Base-by-base conservation (phyloP, 2,888 invertebrate species). In the Erannis defoliaria region DNA sequence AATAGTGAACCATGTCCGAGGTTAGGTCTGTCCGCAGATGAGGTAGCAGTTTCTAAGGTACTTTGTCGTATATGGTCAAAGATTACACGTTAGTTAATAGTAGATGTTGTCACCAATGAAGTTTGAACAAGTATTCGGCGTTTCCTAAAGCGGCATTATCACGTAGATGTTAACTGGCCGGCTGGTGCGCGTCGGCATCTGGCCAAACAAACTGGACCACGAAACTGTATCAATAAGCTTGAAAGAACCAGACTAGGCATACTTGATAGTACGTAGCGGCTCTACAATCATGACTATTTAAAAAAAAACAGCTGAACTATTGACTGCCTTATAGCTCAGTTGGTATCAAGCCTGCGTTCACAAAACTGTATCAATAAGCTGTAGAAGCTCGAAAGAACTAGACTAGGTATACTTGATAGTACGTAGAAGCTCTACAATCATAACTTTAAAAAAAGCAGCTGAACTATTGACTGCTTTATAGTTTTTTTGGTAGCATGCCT, bases 101-200 rank as follows among this genome's bases (percentile, higher is more conserved):
- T 14, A n/a, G 65, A 53, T 66, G 43, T 70, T 89, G 89, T 89
- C 90, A 88, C 81, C 84, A 76, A 72, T 61, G 61, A 79, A 77
- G 77, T 73, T 76, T 75, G 66, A 74, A 75, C 78, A 73, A 81
- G 81, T 87, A 82, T 88, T 90, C 88, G 89, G 89, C 85, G 78
- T 83, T 80, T 77, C 81, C 81, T 78, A 81, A 76, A 78, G 74
- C 64, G 72, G 71, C 75, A 89, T 92, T 92, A 92, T 84, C 90
- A 87, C 82, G 48, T 78, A 70, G 70, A 73, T 75, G 91, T 83
- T 92, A 92, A 92, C 84, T 81, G 83, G 29, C 18, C 37, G 73
- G 62, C 66, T 66, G 73, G 76, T 83, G 38, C 18, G 85, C 84
- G 73, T 76, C 72, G 76, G 71, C 85, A 84, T 83, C 85, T 89